Evolutionary conservation across 2,888 invertebrate genomes (phyloP).

Genomic region (Lochmaea capreae): DNA sequence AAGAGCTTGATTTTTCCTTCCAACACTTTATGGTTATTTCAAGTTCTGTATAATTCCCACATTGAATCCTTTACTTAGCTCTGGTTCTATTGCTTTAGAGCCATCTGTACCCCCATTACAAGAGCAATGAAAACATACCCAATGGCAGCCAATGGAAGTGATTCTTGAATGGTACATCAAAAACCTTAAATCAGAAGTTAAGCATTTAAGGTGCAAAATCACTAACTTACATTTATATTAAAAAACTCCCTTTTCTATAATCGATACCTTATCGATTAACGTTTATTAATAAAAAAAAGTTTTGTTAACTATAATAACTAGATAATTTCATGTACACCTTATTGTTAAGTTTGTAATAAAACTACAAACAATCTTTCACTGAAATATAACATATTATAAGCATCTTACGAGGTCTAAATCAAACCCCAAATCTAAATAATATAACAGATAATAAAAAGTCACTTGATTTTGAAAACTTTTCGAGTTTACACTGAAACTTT

Average conservation of each 20-base stretch:
- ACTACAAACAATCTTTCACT: slow-evolving; percentile 46
- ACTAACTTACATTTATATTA: too few relatives aligned
- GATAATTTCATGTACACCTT: slow-evolving; percentile 8
- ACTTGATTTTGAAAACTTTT: slow-evolving; percentile 32
- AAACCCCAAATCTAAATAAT: slow-evolving; percentile 37
- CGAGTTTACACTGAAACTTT: slow-evolving; percentile 36
- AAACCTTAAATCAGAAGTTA: too few relatives aligned
- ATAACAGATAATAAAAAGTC: slow-evolving; percentile 38
- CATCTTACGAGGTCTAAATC: slow-evolving; percentile 25
- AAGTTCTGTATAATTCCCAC: background rate
- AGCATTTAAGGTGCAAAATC: too few relatives aligned
- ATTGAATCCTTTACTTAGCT: too few relatives aligned
- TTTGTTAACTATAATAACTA: slow-evolving; percentile 20
- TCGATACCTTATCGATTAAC: background rate
- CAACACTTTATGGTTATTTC: background rate
- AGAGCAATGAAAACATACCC: too few relatives aligned
- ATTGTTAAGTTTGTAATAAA: slow-evolving; percentile 42
- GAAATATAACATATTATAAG: slow-evolving; percentile 38
- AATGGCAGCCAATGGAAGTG: too few relatives aligned
- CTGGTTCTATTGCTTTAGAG: too few relatives aligned
- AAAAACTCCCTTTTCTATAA: background rate
- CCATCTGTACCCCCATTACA: too few relatives aligned
- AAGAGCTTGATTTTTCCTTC: background rate
- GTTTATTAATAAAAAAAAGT: background rate
- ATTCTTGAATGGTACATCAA: too few relatives aligned